phyloP scores from a whole-genome alignment of 2,113 vertebrate species.

The Danio rerio region DNA sequence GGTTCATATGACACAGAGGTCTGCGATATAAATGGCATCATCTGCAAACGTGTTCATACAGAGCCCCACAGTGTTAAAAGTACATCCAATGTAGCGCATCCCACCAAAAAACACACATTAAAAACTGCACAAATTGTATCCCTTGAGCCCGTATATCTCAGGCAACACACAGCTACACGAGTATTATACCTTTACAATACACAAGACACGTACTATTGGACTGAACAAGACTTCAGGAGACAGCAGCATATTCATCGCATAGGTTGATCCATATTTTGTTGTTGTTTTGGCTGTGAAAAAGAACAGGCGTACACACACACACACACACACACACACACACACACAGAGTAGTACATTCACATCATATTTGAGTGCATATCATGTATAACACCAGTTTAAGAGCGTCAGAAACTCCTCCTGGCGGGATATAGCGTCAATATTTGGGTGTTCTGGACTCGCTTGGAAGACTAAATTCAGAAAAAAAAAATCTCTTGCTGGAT shows the following conservation, averaged over 20 bases:
- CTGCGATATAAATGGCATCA: background rate
- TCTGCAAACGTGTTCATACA: background rate
- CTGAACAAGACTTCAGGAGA: conserved; percentile 67
- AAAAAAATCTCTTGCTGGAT: conserved; percentile 9
- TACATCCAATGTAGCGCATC: background rate
- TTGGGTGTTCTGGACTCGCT: conserved; percentile 3
- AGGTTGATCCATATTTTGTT: conserved; percentile 53
- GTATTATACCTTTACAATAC: conserved; percentile 52
- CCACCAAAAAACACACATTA: conserved; percentile 2
- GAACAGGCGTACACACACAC: conserved; percentile 53
- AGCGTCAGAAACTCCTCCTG: conserved; percentile 57
- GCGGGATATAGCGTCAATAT: background rate
- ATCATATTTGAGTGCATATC: conserved; percentile 75
- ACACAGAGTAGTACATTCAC: conserved; percentile 70
- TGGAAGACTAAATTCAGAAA: conserved; percentile 50
- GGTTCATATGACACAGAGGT: conserved; percentile 19
- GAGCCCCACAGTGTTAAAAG: conserved; percentile 3
- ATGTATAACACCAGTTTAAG: conserved; percentile 73
- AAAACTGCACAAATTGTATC: conserved; percentile 1
- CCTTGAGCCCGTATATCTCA: conserved; percentile 22
- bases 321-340: conserved; percentile 53
- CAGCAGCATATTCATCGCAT: conserved; percentile 75
- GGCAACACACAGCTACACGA: conserved; percentile 1
- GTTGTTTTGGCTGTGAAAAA: conserved; percentile 60
- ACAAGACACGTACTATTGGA: conserved; percentile 67